Conservation (phyloP, 2,113 vertebrate species). For the Vanacampus margaritifer region DNA sequence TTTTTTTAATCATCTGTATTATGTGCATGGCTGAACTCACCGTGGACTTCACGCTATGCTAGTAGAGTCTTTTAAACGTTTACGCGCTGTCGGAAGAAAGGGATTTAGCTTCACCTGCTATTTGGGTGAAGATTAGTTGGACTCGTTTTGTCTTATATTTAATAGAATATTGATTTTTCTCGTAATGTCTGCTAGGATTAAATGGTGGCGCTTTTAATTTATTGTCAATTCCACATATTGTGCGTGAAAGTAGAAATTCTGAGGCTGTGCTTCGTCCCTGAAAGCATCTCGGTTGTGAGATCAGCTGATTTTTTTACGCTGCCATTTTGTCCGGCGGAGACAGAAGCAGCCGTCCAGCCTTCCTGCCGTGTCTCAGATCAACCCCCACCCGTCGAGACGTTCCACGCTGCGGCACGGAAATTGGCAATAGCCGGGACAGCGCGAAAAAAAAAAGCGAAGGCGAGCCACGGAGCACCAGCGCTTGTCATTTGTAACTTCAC, state of each 20-base stretch:
- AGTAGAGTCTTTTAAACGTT: conserved; percentile 49
- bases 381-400: neutral
- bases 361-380: neutral
- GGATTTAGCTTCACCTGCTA: neutral
- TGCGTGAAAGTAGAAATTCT: neutral
- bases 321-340: conserved; percentile 77
- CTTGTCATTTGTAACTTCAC: conserved; percentile 39
- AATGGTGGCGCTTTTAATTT: neutral
- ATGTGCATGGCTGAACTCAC: conserved; percentile 28
- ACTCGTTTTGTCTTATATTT: neutral
- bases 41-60: neutral
- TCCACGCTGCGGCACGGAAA: neutral
- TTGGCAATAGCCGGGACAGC: neutral
- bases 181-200: neutral
- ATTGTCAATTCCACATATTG: neutral
- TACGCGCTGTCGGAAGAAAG: neutral
- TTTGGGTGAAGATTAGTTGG: neutral
- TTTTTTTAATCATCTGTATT: conserved; percentile 18
- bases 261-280: rapidly evolving
- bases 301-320: conserved; percentile 78
- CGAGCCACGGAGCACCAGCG: neutral
- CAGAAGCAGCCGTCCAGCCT: conserved; percentile 16
- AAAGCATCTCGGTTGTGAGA: conserved; percentile 62
- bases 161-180: neutral
- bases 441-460: neutral